These are phyloP conservation scores for Potamarius usumacintae DNA, from an alignment of 2,113 vertebrate species.

Conservation along the genomic window DNA sequence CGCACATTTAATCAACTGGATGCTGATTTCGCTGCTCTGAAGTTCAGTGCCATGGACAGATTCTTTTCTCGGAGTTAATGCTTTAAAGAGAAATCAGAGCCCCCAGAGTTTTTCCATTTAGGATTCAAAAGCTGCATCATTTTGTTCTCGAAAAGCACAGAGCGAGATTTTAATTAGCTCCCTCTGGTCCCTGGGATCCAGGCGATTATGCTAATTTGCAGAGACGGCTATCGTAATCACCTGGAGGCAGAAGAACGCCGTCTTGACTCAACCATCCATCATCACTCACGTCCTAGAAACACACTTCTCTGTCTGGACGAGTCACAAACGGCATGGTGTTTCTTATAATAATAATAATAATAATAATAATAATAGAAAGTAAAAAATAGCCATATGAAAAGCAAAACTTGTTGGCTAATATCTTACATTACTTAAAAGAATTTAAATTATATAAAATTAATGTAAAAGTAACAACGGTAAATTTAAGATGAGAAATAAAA, in stretches of 20 bases:
- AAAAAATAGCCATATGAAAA: not conserved
- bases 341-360: not conserved
- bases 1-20: slow-evolving; percentile 29
- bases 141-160: not conserved
- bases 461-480: too few relatives aligned
- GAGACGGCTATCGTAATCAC: slow-evolving; percentile 18
- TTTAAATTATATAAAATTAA: too few relatives aligned
- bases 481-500: not conserved
- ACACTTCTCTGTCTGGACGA: not conserved
- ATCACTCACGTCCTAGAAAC: not conserved
- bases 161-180: slow-evolving; percentile 10
- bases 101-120: not conserved
- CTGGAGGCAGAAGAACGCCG: not conserved
- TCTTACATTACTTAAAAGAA: too few relatives aligned
- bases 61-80: not conserved
- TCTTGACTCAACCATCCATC: slow-evolving; percentile 18
- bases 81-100: not conserved
- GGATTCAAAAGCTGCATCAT: not conserved
- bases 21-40: not conserved
- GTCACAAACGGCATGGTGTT: not conserved
- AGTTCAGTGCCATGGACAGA: not conserved
- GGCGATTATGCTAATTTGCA: slow-evolving; percentile 28
- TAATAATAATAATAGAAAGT: not conserved
- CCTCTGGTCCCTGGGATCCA: slow-evolving; percentile 13
- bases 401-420: too few relatives aligned